Conservation (phyloP, 1,140 invertebrate species). For the Parasteatoda tepidariorum region DNA sequence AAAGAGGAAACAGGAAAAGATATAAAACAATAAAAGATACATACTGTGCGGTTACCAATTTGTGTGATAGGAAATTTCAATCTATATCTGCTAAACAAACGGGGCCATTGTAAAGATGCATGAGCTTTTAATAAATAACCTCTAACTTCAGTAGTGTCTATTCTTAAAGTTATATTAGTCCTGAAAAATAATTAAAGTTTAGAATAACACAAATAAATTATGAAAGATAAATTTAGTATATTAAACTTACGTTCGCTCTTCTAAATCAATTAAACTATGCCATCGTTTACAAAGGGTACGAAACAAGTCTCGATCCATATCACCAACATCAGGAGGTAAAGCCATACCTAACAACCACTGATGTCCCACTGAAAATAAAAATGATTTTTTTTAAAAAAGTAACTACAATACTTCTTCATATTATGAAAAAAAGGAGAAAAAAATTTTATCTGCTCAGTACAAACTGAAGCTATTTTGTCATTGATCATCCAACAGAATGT, state of each 20-base stretch:
- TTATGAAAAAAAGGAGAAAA: no score
- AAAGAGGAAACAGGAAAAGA: background rate
- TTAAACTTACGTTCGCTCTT: conserved; percentile 52
- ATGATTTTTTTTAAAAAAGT: background rate
- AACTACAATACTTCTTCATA: no score
- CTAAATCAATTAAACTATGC: conserved; percentile 56
- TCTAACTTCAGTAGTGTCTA: conserved; percentile 82
- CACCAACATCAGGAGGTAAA: conserved; percentile 74
- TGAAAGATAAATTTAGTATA: background rate
- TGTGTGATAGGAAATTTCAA: conserved; percentile 84
- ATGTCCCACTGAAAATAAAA: conserved; percentile 69
- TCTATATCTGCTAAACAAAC: conserved; percentile 70
- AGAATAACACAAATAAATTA: background rate
- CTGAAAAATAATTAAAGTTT: conserved; percentile 63
- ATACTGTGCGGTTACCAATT: conserved; percentile 80
- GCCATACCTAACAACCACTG: conserved; percentile 80
- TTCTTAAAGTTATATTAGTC: conserved; percentile 79
- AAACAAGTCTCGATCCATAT: conserved; percentile 75
- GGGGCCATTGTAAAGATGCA: conserved; percentile 81
- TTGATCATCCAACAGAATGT: no score
- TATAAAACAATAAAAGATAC: background rate
- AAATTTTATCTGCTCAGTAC: no score
- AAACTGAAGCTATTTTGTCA: no score
- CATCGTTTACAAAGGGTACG: conserved; percentile 67
- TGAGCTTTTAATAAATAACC: conserved; percentile 79